Base-by-base conservation (phyloP, 1,140 invertebrate species). In the Limonius californicus region DNA sequence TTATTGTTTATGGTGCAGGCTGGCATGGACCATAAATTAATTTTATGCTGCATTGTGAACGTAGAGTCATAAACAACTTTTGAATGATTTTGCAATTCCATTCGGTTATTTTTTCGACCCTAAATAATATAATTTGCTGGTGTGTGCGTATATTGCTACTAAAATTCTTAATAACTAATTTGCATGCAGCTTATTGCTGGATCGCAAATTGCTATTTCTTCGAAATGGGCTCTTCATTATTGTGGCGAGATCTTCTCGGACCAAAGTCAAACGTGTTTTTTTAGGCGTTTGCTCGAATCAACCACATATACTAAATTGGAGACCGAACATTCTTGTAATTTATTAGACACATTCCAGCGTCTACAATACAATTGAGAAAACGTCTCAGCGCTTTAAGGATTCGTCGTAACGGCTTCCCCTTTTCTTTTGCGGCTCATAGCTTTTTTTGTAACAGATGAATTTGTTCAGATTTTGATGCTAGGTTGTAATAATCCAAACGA, bases 1-100 rank as follows among this genome's bases (percentile, higher is more conserved):
- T 59, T 59, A 50, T 59, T 59, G 57, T 59, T 59, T 59, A 59
- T 43, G 57, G 57, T 47, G 57, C 20, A 59, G 43, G 43, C 23
- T 27, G 39, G 43, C 27, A 59, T n/a, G 35, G 35, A 47, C 50
- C 58, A 54, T 60, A 60, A 60, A 60, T 60, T 60, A 60, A 60
- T 60, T 60, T 60, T 60, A 60, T 35, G 53, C 39, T 47, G 30
- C 58, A 54, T 60, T 60, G 58, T 60, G 30, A 54, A 21, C 18
- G 47, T 60, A 45, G 47, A 27, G 45, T 54, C 57, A 43, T 59
- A 59, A 59, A 59, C 57, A 42, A 59, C 45, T 43, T 59, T 59
- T 43, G 43, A 45, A 39, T 43, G 57, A 59, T 59, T 59, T 59
- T 50, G 39, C 43, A 59, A 39, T 39, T 39, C 8, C 35, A 39